phyloP scores from a whole-genome alignment of 1,140 invertebrate genomes.

The Magallana angulata region DNA sequence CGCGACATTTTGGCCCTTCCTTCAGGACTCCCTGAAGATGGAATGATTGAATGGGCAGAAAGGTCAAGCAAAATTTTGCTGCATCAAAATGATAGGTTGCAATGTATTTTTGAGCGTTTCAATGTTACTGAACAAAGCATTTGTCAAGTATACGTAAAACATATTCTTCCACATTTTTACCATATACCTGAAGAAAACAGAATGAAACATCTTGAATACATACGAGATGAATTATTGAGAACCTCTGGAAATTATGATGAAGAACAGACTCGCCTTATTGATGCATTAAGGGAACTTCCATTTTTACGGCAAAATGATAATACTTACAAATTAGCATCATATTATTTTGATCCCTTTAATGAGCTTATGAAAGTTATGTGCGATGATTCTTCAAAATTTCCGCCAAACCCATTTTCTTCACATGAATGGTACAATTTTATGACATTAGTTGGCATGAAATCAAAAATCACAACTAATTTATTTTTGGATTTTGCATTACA shows the following conservation, averaged over 20 bases:
- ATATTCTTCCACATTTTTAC: neutral
- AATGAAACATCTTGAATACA: neutral
- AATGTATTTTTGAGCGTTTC: conserved; percentile 6
- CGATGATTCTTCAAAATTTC: neutral
- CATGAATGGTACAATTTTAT: neutral
- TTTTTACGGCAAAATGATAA: neutral
- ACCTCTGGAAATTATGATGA: neutral
- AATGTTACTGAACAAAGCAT: neutral
- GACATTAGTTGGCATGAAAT: neutral
- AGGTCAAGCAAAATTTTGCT: conserved; percentile 2
- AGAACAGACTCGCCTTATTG: neutral
- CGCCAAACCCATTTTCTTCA: neutral
- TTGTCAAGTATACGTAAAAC: neutral
- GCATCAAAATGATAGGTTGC: neutral
- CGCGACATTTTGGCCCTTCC: neutral
- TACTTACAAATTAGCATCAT: neutral
- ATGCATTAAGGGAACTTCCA: neutral
- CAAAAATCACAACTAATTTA: neutral
- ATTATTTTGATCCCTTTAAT: neutral
- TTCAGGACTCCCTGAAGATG: neutral
- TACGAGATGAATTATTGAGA: conserved; percentile 2
- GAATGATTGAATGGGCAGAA: conserved; percentile 23
- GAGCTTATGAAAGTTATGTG: neutral
- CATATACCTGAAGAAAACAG: conserved; percentile 19
- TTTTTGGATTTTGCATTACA: neutral